Evolutionary conservation across 2,888 invertebrate genomes (phyloP).

Genomic region (Nowickia ferox): DNA sequence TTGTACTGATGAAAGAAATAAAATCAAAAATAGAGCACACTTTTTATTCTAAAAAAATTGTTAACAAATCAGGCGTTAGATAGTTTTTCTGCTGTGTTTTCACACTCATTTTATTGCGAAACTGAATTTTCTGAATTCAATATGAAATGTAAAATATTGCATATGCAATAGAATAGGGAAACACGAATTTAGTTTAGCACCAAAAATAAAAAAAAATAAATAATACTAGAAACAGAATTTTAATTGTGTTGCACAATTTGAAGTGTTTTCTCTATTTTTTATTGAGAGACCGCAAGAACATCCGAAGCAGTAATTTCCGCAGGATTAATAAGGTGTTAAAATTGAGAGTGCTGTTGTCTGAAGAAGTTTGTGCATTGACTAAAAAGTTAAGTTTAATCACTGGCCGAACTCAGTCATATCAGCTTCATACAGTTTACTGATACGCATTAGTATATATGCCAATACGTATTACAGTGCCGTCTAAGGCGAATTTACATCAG

Average conservation of each 20-base stretch:
- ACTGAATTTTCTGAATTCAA: background rate
- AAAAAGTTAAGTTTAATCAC: too few species aligned
- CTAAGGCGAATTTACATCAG: too few species aligned
- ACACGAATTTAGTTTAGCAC: background rate
- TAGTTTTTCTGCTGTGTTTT: constrained; percentile 37
- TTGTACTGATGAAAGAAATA: constrained; percentile 3
- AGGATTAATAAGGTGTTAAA: constrained; percentile 56
- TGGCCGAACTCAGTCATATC: too few species aligned
- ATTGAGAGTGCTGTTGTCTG: background rate
- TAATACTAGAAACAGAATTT: constrained; percentile 19
- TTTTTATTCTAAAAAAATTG: constrained; percentile 48
- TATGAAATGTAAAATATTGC: background rate
- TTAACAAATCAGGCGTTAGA: constrained; percentile 57
- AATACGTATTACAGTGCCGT: too few species aligned
- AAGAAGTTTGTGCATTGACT: too few species aligned
- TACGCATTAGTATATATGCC: too few species aligned
- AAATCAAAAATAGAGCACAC: background rate
- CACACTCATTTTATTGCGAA: constrained; percentile 7
- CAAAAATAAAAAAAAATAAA: too few species aligned
- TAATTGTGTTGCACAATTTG: constrained; percentile 37
- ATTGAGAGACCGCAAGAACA: constrained; percentile 58
- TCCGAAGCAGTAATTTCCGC: constrained; percentile 66
- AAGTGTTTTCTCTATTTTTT: background rate
- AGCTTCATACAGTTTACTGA: too few species aligned
- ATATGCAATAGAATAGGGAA: background rate